Conservation (phyloP, 2,113 vertebrate genomes). For the Sterna hirundo region DNA sequence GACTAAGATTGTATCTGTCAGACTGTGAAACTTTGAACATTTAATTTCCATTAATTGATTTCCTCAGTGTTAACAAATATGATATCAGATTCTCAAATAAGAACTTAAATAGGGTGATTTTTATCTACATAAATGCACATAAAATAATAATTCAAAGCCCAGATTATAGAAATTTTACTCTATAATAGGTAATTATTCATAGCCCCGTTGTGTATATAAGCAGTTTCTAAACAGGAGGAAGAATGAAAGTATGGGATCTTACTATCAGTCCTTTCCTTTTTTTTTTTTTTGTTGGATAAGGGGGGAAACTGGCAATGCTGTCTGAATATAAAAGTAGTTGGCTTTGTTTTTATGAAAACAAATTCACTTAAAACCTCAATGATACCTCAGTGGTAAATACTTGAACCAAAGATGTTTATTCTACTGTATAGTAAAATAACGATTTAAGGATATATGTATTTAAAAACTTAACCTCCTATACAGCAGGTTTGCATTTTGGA, state of each 20-base stretch:
- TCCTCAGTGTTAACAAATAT: constrained; percentile 90
- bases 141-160: constrained; percentile 76
- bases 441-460: constrained; percentile 40
- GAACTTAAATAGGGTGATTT: constrained; percentile 70
- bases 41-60: constrained; percentile 98
- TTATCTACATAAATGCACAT: constrained; percentile 80
- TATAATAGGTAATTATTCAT: constrained; percentile 74
- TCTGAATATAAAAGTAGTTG: constrained; percentile 17
- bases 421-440: constrained; percentile 4
- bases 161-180: constrained; percentile 70
- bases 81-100: constrained; percentile 87
- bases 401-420: constrained; percentile 47
- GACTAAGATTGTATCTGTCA: constrained; percentile 89
- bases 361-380: constrained; percentile 35
- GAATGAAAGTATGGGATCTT: constrained; percentile 25
- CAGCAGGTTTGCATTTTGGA: constrained; percentile 51
- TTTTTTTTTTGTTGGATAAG: not conserved
- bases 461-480: constrained; percentile 42
- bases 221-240: constrained; percentile 46
- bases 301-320: not conserved
- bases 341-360: constrained; percentile 29
- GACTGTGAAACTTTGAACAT: constrained; percentile 86
- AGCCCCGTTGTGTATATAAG: constrained; percentile 61
- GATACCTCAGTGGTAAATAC: constrained; percentile 32
- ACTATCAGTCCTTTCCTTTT: not conserved